These are phyloP conservation scores for Spheniscus humboldti DNA, from an alignment of 2,797 vertebrate species.

Conservation along the genomic window DNA sequence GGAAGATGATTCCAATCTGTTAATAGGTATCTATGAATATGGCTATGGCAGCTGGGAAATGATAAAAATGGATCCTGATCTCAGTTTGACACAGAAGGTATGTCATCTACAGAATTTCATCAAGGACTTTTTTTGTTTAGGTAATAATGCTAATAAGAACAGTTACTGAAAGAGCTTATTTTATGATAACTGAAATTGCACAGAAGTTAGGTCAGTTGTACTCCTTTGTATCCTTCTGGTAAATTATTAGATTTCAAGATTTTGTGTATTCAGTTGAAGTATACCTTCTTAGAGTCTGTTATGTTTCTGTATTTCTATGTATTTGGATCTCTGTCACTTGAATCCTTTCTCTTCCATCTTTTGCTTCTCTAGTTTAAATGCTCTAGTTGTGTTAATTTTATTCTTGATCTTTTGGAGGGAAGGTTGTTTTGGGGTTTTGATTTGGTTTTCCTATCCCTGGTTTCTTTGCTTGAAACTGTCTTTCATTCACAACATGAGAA, in stretches of 20 bases:
- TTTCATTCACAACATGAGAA: background rate
- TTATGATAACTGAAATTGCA: background rate
- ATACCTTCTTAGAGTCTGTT: background rate
- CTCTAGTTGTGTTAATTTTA: background rate
- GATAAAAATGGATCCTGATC: conserved; percentile 99
- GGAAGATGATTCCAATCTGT: conserved; percentile 94
- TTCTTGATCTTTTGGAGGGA: background rate
- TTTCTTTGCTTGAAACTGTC: background rate
- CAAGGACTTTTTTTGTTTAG: background rate
- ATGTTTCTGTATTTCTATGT: background rate
- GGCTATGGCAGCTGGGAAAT: conserved; percentile 99
- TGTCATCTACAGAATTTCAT: background rate
- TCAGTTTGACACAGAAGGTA: conserved; percentile 97
- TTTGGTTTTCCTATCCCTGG: background rate
- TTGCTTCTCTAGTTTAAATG: background rate
- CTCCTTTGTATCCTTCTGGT: background rate
- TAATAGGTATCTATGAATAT: conserved; percentile 98
- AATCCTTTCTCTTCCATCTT: background rate
- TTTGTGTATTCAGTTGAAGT: background rate
- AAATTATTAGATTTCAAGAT: background rate
- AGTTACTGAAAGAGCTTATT: background rate
- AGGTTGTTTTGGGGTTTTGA: background rate
- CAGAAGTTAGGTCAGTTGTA: background rate
- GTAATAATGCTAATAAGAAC: background rate
- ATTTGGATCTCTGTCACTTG: background rate